Base-by-base conservation (phyloP, 2,888 invertebrate genomes). In the Cremastinae sp. region DNA sequence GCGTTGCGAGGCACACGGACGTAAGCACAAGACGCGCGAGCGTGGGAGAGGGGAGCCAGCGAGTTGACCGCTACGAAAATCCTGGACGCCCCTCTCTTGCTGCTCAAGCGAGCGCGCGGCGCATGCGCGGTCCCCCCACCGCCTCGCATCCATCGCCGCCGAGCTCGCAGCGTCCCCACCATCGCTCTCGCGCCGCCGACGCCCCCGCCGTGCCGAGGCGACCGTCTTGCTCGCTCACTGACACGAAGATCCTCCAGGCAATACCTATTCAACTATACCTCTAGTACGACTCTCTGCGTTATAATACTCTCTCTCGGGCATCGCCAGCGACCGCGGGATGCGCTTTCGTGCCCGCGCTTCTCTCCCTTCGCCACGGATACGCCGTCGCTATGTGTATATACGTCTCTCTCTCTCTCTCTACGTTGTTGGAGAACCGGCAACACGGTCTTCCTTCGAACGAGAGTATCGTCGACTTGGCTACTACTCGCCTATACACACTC, bases 211-310 rank as follows among this genome's bases (percentile, higher is more conserved):
- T 37, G 78, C 80, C 78, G 75, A 76, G 79, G 81, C 80, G 77
- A 80, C 82, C 75, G n/a, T n/a, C n/a, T n/a, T n/a, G n/a, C n/a
- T n/a, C n/a, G n/a, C 74, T 80, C 75, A 78, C 69, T 88, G 90
- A 87, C 89, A 90, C 90, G 91, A 90, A 90, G 90, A 89, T 89
- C 89, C 90, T 90, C 90, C 8, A 89, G 89, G 90, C 88, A 90
- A 90, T 91, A 91, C 91, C 91, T 91, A 91, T 91, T 91, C 91
- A 91, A 89, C 91, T 90, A 88, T 91, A 90, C 90, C n/a, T n/a
- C n/a, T n/a, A n/a, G n/a, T n/a, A n/a, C 90, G 90, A 90, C 90
- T 90, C 91, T 91, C 90, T 91, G 91, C 91, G 72, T 59, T 75
- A 76, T 72, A 72, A 76, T 72, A 72, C 77, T 77, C 76, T 75